A percentile compares a stretch with the other conserved stretches of the same genome.
Conservation (phyloP, 1,140 invertebrate genomes). For the Caenorhabditis briggsae region DNA sequence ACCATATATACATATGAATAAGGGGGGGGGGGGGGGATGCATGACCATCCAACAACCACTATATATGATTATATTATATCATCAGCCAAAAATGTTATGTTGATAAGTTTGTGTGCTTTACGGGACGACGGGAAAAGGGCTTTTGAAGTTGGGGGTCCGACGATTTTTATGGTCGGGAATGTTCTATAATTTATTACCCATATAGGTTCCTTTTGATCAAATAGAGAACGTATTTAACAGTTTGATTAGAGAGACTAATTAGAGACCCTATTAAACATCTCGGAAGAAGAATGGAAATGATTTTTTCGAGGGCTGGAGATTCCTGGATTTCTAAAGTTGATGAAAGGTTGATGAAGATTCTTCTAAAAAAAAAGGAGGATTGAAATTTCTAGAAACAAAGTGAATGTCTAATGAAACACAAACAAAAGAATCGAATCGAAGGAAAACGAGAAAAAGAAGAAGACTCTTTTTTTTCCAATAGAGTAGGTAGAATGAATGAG, state of each 20-base stretch:
- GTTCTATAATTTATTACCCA: conserved; percentile 40
- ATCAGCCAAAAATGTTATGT: conserved; percentile 23
- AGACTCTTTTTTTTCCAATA: too few relatives aligned
- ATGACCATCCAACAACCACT: not conserved
- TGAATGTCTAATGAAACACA: conserved; percentile 49
- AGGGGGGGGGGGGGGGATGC: not conserved
- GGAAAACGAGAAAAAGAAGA: not conserved
- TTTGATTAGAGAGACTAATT: too few relatives aligned
- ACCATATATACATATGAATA: too few relatives aligned
- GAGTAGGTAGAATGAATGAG: too few relatives aligned
- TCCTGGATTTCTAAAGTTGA: too few relatives aligned
- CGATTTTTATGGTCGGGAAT: not conserved
- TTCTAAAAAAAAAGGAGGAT: too few relatives aligned
- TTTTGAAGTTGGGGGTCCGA: conserved; percentile 22
- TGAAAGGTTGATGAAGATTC: too few relatives aligned
- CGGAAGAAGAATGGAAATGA: too few relatives aligned
- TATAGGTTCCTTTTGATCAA: not conserved
- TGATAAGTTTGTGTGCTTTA: conserved; percentile 47
- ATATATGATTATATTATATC: not conserved
- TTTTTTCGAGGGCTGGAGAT: too few relatives aligned
- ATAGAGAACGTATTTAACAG: too few relatives aligned
- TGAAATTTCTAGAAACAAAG: not conserved
- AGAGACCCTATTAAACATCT: too few relatives aligned
- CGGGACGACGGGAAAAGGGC: not conserved
- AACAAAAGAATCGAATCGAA: not conserved